phyloP scores from a whole-genome alignment of 64 coral and sea anemone species.

The Pocillopora verrucosa region DNA sequence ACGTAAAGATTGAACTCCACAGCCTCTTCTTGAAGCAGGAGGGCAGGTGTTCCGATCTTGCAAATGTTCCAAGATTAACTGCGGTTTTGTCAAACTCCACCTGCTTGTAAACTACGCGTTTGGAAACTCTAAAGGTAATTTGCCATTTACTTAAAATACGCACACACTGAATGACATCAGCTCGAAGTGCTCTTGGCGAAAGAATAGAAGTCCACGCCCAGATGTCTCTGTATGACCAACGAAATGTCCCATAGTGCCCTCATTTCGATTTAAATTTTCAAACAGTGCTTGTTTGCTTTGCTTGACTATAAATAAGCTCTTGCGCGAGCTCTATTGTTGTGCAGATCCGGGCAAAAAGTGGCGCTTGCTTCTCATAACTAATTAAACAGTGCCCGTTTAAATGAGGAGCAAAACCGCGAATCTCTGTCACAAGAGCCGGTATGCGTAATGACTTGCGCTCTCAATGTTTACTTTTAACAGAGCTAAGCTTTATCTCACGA shows the following conservation, averaged over 20 bases:
- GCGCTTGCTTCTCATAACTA: neutral
- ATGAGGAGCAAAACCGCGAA: neutral
- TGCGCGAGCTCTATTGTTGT: constrained; percentile 28
- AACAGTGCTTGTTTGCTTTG: constrained; percentile 34
- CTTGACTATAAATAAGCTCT: constrained; percentile 10
- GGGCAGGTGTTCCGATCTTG: constrained; percentile 23
- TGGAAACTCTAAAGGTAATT: constrained; percentile 16
- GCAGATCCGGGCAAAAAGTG: constrained; percentile 14
- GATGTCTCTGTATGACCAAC: neutral
- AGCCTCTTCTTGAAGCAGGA: neutral
- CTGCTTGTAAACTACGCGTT: neutral
- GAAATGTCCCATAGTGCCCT: neutral
- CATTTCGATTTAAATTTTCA: constrained; percentile 14
- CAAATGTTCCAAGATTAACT: constrained; percentile 14
- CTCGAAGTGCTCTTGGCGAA: neutral
- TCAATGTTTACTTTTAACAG: constrained; percentile 1
- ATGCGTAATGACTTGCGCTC: neutral
- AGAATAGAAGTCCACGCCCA: neutral
- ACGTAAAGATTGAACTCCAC: neutral
- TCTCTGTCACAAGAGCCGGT: neutral
- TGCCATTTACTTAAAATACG: constrained; percentile 35
- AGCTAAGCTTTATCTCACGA: neutral
- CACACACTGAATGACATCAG: neutral
- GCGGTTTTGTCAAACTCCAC: constrained; percentile 32
- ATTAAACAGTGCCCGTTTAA: constrained; percentile 4